Conservation (phyloP, 2,888 invertebrate species). For the Caenorhabditis angaria region DNA sequence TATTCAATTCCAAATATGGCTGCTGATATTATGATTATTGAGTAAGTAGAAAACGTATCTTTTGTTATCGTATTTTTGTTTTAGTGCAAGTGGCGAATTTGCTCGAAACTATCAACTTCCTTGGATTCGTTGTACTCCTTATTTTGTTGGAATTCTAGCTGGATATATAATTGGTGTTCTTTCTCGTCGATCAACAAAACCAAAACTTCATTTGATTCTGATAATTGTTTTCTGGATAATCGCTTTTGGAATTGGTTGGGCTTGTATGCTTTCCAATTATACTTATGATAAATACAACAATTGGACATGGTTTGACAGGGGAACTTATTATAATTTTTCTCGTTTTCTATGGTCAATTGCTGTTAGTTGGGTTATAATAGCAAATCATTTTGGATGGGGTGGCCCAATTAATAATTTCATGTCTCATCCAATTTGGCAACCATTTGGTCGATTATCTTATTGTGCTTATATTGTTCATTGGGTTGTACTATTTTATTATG, state of each 20-base stretch:
- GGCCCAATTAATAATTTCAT: conserved; percentile 63
- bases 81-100: conserved; percentile 13
- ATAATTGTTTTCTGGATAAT: conserved; percentile 28
- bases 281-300: conserved; percentile 30
- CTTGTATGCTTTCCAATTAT: conserved; percentile 30
- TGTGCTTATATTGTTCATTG: conserved; percentile 82
- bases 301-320: conserved; percentile 27
- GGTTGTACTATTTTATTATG: conserved; percentile 38
- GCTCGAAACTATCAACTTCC: conserved; percentile 17
- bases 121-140: conserved; percentile 72
- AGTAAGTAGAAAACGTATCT: neutral
- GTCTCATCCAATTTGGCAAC: conserved; percentile 75
- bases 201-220: conserved; percentile 24
- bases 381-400: conserved; percentile 74
- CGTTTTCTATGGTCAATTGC: conserved; percentile 73
- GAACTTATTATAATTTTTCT: conserved; percentile 44
- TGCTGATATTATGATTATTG: neutral
- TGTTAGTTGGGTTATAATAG: conserved; percentile 74
- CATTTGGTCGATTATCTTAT: conserved; percentile 88
- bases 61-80: neutral
- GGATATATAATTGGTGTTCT: conserved; percentile 66
- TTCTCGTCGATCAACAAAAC: conserved; percentile 15
- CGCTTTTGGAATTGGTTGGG: conserved; percentile 25
- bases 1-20: conserved; percentile 11
- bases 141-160: conserved; percentile 72